Evolutionary conservation across 2,888 invertebrate species (phyloP), one percentile per base, ranked within the genome.

Genomic region (Drosophila histrio): DNA sequence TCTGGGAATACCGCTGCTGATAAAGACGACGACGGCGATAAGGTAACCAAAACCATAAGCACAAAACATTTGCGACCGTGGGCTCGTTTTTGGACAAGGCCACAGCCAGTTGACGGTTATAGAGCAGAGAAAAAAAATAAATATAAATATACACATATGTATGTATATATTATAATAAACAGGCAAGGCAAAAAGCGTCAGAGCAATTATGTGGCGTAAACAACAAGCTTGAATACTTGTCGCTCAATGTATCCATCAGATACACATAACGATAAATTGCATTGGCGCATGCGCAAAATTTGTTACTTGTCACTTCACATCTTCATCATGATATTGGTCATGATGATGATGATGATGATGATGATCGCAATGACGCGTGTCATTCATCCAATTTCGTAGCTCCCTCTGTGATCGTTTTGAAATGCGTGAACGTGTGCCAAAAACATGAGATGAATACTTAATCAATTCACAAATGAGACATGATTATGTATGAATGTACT

Each of bases 391-490:
- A 56, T 53, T 59, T 69, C 22, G 7, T 19, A 26, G 32, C 34
- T 34, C 15, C 46, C 43, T 13, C 19, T 36, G 38, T 6, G 38
- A 38, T 38, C 34, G 41, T 36, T 47, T 72, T 59, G 66, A 79
- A 82, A 87, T 79, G 79, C 88, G 43, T 39, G 34, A 86, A 69
- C 82, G 88, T 77, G 82, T 87, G 82, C 87, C 88, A 50, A 36
- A 32, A 38, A 11, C 88, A 43, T 68, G 88, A 71, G 63, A 34
- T 41, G 88, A 70, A 81, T 81, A 63, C 73, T 24, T 50, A 77
- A 83, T 61, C 39, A 11, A 26, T 22, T 19, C 62, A 36, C 57
- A 58, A 63, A 64, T 47, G 52, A 54, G 64, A 57, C 38, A 59
- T 60, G 76, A 65, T 76, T 72, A 72, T 49, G 71, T 44, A 53